Conservation (phyloP, 2,888 invertebrate genomes). For the Anorthoa munda region DNA sequence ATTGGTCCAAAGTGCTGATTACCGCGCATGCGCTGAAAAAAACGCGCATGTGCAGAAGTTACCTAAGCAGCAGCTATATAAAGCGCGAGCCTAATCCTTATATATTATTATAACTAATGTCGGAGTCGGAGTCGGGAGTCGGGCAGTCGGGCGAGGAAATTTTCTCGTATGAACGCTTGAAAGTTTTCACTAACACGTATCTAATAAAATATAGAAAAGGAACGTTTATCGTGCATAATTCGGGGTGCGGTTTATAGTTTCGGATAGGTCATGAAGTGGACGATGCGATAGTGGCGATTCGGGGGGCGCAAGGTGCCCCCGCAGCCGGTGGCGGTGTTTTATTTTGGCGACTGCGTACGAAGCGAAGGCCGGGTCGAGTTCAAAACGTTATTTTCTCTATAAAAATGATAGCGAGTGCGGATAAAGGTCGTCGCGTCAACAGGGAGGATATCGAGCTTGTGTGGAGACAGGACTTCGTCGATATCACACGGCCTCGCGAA, state of each 20-base stretch:
- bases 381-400: constrained; percentile 17
- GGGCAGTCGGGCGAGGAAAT: constrained; percentile 62
- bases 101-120: constrained; percentile 55
- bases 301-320: no score
- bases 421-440: constrained; percentile 40
- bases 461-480: not conserved
- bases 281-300: no score
- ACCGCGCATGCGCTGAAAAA: not conserved
- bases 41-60: not conserved
- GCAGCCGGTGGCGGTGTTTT: no score
- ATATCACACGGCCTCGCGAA: constrained; percentile 37
- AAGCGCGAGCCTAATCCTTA: not conserved
- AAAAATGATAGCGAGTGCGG: constrained; percentile 22
- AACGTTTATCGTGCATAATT: no score
- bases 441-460: constrained; percentile 44
- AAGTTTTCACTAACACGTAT: no score
- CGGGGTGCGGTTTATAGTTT: no score
- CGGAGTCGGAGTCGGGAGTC: constrained; percentile 73
- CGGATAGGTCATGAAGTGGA: no score
- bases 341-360: constrained; percentile 5
- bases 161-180: constrained; percentile 48
- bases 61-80: constrained; percentile 7
- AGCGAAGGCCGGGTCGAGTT: constrained; percentile 49
- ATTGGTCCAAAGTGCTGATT: constrained; percentile 7
- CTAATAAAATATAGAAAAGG: constrained; percentile 5